Base-by-base conservation (phyloP, 2,888 invertebrate genomes). In the Caradrina clavipalpis region DNA sequence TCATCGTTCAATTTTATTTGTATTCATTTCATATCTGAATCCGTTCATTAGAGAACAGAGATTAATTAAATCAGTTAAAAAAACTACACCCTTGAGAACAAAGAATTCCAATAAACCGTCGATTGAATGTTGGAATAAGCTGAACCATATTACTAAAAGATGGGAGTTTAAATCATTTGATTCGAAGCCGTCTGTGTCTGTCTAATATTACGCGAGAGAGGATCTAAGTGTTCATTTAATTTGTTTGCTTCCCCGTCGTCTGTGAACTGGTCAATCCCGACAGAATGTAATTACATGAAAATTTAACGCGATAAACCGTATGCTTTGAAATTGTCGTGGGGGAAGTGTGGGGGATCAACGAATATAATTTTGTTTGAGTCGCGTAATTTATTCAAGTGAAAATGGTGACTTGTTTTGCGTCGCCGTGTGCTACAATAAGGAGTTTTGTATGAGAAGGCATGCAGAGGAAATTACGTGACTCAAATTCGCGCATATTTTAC, bases 101-200 rank as follows among this genome's bases (percentile, higher is more conserved):
- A 31, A 45, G 13, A 26, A 47, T 47, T 73, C 11, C 6, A 13
- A 13, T n/a, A 7, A 47, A 39, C 22, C 10, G 39, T 31, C 15
- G 21, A 26, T 19, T 21, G 19, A 2, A 21, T 22, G 17, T 39
- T 17, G 4, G 22, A 21, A 31, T 50, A 35, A 21, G 17, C n/a
- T 60, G 19, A 2, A 21, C 19, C 19, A 51, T 45, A 35, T 45
- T 31, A 56, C 6, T 35, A 62, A 57, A 72, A 55, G 8, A 47
- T 5, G 35, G 13, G n/a, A n/a, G 54, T 15, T 39, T 26, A 19
- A 59, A 49, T n/a, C 31, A 45, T 39, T 55, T 47, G 10, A 56
- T 64, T 51, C 22, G 11, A 22, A 51, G 2, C 4, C 26, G 26
- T 26, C 26, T 4, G 26, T 26, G 26, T 26, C 51, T 64, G 15